Percentiles rank a stretch among this genome's conserved stretches.
Conservation (phyloP, 2,113 vertebrate genomes). For the Dicaeum eximium region DNA sequence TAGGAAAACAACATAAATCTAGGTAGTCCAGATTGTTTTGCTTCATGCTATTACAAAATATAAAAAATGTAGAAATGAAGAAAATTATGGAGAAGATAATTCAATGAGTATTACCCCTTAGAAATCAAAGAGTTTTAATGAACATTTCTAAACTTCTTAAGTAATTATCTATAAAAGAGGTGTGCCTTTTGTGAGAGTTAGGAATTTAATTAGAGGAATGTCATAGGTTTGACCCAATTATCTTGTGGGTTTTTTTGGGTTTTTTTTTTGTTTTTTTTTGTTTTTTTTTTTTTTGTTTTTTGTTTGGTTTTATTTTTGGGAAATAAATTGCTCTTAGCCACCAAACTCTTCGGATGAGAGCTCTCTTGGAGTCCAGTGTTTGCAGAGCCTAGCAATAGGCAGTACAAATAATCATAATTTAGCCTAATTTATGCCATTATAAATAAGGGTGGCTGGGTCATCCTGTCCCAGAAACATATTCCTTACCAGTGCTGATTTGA, state of each 20-base stretch:
- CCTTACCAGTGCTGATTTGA: neutral
- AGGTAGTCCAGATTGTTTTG: neutral
- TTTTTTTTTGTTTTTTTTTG: neutral
- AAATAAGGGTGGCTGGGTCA: slow-evolving; percentile 5
- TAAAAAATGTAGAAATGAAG: neutral
- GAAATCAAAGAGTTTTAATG: neutral
- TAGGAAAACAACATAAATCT: neutral
- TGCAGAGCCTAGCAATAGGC: neutral
- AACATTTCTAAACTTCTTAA: neutral
- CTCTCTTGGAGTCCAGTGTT: neutral
- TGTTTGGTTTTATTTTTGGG: neutral
- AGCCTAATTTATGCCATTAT: neutral
- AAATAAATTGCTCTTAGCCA: neutral
- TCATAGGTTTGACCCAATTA: neutral
- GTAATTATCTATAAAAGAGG: neutral
- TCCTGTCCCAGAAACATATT: slow-evolving; percentile 3
- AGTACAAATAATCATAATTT: neutral
- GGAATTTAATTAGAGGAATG: neutral
- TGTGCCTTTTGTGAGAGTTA: neutral
- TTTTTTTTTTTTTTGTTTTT: neutral
- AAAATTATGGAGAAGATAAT: neutral
- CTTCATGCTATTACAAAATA: neutral
- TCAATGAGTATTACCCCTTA: neutral
- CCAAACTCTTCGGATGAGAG: neutral
- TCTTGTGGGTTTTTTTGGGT: accelerated